Conservation (phyloP, 2,113 vertebrate genomes). For the Otus sunia region DNA sequence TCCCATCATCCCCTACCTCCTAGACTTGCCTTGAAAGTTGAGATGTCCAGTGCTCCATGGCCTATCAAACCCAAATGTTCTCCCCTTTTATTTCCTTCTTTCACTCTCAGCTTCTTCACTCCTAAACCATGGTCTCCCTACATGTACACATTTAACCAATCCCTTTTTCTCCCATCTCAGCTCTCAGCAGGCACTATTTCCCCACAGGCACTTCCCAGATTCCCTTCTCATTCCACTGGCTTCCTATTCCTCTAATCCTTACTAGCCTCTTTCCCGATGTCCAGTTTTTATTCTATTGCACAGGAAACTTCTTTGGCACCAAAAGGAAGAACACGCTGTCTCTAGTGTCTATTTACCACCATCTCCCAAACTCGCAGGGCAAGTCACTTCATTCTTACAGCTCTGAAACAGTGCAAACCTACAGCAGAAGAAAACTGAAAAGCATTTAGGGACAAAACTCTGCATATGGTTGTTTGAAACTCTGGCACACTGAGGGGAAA, state of each 20-base stretch:
- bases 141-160: not conserved
- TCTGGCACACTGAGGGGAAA: not conserved
- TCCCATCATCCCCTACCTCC: not conserved
- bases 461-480: not conserved
- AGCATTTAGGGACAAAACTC: not conserved
- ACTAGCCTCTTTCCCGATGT: not conserved
- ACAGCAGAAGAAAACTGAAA: not conserved
- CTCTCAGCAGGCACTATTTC: not conserved
- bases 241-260: not conserved
- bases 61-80: not conserved
- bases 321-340: not conserved
- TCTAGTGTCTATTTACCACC: not conserved
- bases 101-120: not conserved
- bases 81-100: not conserved
- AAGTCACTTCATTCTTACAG: not conserved
- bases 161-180: not conserved
- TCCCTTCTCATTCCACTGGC: not conserved
- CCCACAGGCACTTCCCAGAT: not conserved
- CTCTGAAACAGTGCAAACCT: not conserved
- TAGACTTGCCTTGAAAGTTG: not conserved
- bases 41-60: not conserved
- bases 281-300: not conserved
- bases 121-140: not conserved
- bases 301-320: not conserved
- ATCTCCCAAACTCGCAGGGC: not conserved